Evolutionary conservation across 2,113 vertebrate species (phyloP).

Genomic region (Melanostigma gelatinosum): DNA sequence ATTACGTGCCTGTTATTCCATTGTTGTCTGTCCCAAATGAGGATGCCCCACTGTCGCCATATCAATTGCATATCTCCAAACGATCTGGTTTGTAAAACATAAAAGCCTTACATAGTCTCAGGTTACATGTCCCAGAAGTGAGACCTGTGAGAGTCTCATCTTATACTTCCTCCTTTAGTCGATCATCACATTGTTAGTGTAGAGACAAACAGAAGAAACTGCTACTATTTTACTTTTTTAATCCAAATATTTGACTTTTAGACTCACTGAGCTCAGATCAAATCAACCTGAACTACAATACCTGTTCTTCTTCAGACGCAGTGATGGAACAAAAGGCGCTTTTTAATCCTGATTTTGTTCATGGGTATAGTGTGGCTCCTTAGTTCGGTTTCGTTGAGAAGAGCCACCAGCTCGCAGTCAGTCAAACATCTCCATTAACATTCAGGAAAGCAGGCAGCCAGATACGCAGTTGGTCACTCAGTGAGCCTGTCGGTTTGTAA

Average conservation of each 20-base stretch:
- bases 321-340: background rate
- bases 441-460: constrained; percentile 39
- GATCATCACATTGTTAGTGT: too few species aligned
- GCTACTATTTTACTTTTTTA: background rate
- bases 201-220: background rate
- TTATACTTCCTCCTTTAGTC: too few species aligned
- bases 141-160: too few species aligned
- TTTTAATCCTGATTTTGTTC: background rate
- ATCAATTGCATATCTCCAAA: too few species aligned
- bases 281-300: background rate
- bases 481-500: constrained; percentile 53
- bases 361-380: background rate
- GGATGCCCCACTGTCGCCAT: too few species aligned
- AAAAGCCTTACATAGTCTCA: too few species aligned
- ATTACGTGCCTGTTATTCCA: too few species aligned
- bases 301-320: background rate
- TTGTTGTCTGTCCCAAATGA: too few species aligned
- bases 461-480: constrained; percentile 43
- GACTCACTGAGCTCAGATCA: background rate
- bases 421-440: constrained; percentile 40
- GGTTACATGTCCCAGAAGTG: too few species aligned
- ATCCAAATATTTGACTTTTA: background rate
- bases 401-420: background rate
- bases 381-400: constrained; percentile 6
- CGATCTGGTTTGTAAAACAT: too few species aligned